Base-by-base conservation (phyloP, 2,888 invertebrate genomes). In the Epinotia ramella region DNA sequence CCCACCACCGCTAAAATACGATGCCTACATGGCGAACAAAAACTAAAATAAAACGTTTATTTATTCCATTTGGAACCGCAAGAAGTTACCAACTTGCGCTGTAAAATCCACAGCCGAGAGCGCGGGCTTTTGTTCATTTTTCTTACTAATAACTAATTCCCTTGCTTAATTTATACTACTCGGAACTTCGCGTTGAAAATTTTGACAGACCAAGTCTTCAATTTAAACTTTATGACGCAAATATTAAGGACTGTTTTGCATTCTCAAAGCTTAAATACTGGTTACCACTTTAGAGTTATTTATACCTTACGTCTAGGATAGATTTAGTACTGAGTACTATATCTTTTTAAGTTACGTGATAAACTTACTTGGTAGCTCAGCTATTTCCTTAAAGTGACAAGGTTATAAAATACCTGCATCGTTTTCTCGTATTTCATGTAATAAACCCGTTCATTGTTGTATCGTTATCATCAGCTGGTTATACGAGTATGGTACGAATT, bases 131-230 rank as follows among this genome's bases (percentile, higher is more conserved):
- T 84, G 84, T 84, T 85, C 85, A 68, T 87, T 89, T 89, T 90
- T 89, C 86, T 88, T 88, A 89, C 89, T 88, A 89, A 89, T 89
- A 89, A 88, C 88, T 90, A 90, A 89, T 89, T 89, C 87, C 81
- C 85, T 84, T 84, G 87, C 88, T 87, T 89, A 89, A 90, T 90
- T 68, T 88, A 88, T 86, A 84, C 86, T 84, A 85, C 86, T 84
- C 85, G 84, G 83, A 84, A 87, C 84, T 85, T 86, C 84, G 87
- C 81, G 75, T 11, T 3, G 44, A 28, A 24, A 62, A 62, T 62
- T 62, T 62, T 62, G 53, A 40, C 53, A 13, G 64, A 72, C 56
- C 33, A 13, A 7, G 11, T 20, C 20, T 33, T 44, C 9, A 20
- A 62, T 20, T 73, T 62, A 44, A 53, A 49, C 16, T 67, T 40